Evolutionary conservation across 2,888 invertebrate species (phyloP), one percentile per base, ranked within the genome.

Genomic region (Apodemia duryi): DNA sequence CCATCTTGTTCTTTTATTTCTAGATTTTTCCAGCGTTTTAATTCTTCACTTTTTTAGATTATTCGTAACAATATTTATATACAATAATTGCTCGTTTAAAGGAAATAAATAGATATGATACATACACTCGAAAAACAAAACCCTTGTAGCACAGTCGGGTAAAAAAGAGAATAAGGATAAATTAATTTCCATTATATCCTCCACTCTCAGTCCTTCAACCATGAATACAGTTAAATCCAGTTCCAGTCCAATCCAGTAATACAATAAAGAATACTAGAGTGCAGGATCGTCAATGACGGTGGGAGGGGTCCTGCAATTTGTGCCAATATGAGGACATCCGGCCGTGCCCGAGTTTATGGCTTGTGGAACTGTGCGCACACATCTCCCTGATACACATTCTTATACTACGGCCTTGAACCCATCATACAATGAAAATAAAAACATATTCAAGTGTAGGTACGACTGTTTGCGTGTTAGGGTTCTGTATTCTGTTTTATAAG

Each of bases 301-400:
- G 72, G 75, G 76, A 76, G 73, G 75, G 76, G 73, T 74, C 71
- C 69, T 68, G 69, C 72, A 75, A 75, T 77, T 74, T 77, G 73
- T 69, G 72, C 74, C 73, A 73, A 75, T 75, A 81, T 78, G 74
- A 77, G 77, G 75, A 80, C 79, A 77, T 85, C 84, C 84, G 81
- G 84, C 73, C 79, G 72, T 78, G 76, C 80, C 82, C 63, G 70
- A 52, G 52, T 28, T 64, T 54, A 13, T 13, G 46, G 13, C 13
- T 46, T 13, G 46, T 46, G 29, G 10, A 10, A 13, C 11, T 4
- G 32, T 32, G 32, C 57, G 57, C 57, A 57, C 29, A 46, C 13
- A 10, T 57, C 21, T 54, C 57, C 5, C 57, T 29, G 29, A 6
- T 11, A 29, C 57, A 57, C 29, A 57, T 57, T 32, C 46, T 46